phyloP scores from a whole-genome alignment of 2,797 vertebrate genomes.

The Myoxocephalus aenaeus region DNA sequence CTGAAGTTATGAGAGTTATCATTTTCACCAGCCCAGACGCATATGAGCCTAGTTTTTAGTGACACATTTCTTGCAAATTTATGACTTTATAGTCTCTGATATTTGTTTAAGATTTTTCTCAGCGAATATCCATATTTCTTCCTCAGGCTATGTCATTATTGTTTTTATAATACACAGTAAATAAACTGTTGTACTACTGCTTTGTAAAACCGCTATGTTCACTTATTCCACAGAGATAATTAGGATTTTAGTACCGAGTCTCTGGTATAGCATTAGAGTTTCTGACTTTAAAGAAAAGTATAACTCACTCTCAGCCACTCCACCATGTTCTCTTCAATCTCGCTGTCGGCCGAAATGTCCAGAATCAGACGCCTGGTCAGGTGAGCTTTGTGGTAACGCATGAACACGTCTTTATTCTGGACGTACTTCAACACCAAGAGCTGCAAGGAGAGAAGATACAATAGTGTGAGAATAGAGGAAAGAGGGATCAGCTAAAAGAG shows the following conservation, averaged over 20 bases:
- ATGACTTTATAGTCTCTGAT: background rate
- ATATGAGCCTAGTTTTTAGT: background rate
- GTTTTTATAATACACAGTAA: background rate
- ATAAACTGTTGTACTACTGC: background rate
- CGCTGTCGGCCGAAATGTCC: constrained; percentile 98
- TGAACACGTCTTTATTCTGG: constrained; percentile 99
- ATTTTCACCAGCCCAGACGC: background rate
- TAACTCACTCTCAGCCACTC: constrained; percentile 94
- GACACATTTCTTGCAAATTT: background rate
- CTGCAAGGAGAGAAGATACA: constrained; percentile 30
- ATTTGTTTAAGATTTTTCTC: background rate
- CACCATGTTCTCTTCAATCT: constrained; percentile 99
- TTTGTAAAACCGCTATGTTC: background rate
- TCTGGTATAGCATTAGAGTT: background rate
- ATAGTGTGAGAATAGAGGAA: background rate
- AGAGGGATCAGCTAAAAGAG: background rate
- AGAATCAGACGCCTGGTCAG: constrained; percentile 95
- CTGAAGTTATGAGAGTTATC: background rate
- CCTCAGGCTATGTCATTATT: too few species aligned
- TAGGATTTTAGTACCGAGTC: background rate
- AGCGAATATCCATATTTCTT: background rate
- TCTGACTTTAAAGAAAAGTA: background rate
- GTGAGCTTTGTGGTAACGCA: constrained; percentile 98
- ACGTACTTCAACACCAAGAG: constrained; percentile 89
- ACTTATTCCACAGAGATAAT: background rate